Evolutionary conservation across 1,140 invertebrate species (phyloP).

Genomic region (Procambarus virginalis): DNA sequence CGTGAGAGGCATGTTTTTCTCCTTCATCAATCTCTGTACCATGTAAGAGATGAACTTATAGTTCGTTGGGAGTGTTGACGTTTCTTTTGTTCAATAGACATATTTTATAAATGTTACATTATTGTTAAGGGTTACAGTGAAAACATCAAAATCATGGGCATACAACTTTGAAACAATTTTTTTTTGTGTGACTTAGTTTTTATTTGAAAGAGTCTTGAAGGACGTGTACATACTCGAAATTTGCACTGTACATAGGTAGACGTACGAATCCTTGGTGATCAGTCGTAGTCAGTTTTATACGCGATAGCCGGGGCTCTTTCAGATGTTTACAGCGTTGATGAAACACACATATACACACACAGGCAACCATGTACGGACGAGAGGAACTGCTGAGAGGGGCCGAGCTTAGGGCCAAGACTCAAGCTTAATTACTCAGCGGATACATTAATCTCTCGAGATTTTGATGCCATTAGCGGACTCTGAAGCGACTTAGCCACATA

Average conservation of each 20-base stretch:
- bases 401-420: too few relatives aligned
- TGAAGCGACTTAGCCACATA: conserved; percentile 25
- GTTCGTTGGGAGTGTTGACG: conserved; percentile 62
- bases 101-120: conserved; percentile 66
- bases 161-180: background rate
- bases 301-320: conserved; percentile 49
- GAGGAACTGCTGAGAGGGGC: background rate
- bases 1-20: conserved; percentile 43
- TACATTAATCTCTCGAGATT: background rate
- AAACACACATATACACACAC: conserved; percentile 3
- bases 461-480: background rate
- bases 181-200: background rate
- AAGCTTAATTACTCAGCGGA: too few relatives aligned
- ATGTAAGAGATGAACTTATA: conserved; percentile 34
- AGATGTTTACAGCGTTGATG: conserved; percentile 37
- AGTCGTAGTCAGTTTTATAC: conserved; percentile 54
- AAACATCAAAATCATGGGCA: conserved; percentile 12
- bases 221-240: conserved; percentile 25
- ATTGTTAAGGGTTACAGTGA: conserved; percentile 36
- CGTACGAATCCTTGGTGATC: conserved; percentile 25
- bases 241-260: conserved; percentile 60
- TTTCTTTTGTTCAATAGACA: conserved; percentile 59
- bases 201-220: conserved; percentile 4
- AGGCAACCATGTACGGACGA: background rate
- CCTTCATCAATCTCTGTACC: conserved; percentile 13